These are phyloP conservation scores for Osmoderma eremita DNA, from an alignment of 2,888 invertebrate species.

Conservation along the genomic window DNA sequence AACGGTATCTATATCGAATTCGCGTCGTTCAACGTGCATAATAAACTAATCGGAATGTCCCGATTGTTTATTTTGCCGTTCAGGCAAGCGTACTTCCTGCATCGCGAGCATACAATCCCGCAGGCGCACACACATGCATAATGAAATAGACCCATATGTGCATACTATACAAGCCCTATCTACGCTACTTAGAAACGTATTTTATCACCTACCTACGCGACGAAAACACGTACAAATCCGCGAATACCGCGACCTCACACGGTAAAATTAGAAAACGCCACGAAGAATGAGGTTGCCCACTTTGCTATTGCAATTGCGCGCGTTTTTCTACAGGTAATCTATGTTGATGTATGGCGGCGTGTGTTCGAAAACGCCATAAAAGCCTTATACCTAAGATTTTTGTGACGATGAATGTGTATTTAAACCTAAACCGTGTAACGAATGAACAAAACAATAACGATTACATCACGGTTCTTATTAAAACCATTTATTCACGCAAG, in stretches of 20 bases:
- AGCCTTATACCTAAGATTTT: conserved; percentile 1
- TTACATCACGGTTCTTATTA: too few species aligned
- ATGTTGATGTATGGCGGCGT: conserved; percentile 2
- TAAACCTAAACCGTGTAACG: too few species aligned
- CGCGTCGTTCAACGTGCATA: conserved; percentile 38
- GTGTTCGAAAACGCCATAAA: conserved; percentile 6
- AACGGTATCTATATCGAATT: conserved; percentile 39
- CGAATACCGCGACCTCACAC: conserved; percentile 10
- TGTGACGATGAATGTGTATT: too few species aligned
- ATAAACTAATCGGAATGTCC: conserved; percentile 41
- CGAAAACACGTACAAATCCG: conserved; percentile 25
- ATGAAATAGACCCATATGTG: conserved; percentile 10
- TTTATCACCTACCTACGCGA: conserved; percentile 33
- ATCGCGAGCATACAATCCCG: conserved; percentile 14
- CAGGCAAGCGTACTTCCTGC: conserved; percentile 32
- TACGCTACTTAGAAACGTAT: conserved; percentile 26
- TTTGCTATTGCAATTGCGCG: conserved; percentile 4
- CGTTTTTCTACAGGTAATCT: conserved; percentile 6
- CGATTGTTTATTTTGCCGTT: conserved; percentile 38
- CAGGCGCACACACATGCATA: not conserved
- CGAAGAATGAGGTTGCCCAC: conserved; percentile 9
- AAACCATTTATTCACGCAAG: too few species aligned
- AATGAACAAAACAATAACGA: too few species aligned
- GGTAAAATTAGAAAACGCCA: conserved; percentile 7
- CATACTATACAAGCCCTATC: conserved; percentile 10